Percentiles rank a stretch among this genome's conserved stretches.
Conservation (phyloP, 2,888 invertebrate genomes). For the Lutraria lutraria region DNA sequence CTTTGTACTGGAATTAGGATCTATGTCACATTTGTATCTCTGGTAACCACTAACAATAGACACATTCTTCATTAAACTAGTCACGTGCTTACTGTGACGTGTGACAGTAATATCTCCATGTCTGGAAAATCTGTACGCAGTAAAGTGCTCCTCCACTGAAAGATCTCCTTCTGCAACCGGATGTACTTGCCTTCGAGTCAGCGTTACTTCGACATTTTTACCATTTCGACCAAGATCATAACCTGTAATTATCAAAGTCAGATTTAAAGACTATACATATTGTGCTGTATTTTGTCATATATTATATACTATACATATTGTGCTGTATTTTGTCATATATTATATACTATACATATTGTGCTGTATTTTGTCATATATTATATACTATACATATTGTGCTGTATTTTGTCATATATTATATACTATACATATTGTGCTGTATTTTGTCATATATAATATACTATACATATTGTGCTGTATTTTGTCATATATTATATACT, state of each 20-base stretch:
- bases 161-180: slow-evolving; percentile 27
- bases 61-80: slow-evolving; percentile 40
- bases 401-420: too few species aligned
- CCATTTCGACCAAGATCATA: slow-evolving; percentile 66
- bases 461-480: too few species aligned
- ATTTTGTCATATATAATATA: too few species aligned
- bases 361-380: too few species aligned
- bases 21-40: slow-evolving; percentile 65
- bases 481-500: too few species aligned
- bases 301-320: too few species aligned
- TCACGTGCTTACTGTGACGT: slow-evolving; percentile 49
- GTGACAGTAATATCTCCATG: slow-evolving; percentile 58
- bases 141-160: slow-evolving; percentile 55
- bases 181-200: slow-evolving; percentile 42
- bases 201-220: slow-evolving; percentile 55
- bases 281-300: too few species aligned
- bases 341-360: too few species aligned
- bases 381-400: too few species aligned
- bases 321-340: too few species aligned
- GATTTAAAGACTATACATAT: too few species aligned
- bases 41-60: slow-evolving; percentile 64
- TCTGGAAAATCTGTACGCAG: slow-evolving; percentile 53
- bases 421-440: too few species aligned
- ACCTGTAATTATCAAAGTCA: slow-evolving; percentile 50
- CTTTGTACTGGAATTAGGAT: slow-evolving; percentile 65